Evolutionary conservation across 2,797 vertebrate species (phyloP).

Genomic region (Thalassophryne amazonica): DNA sequence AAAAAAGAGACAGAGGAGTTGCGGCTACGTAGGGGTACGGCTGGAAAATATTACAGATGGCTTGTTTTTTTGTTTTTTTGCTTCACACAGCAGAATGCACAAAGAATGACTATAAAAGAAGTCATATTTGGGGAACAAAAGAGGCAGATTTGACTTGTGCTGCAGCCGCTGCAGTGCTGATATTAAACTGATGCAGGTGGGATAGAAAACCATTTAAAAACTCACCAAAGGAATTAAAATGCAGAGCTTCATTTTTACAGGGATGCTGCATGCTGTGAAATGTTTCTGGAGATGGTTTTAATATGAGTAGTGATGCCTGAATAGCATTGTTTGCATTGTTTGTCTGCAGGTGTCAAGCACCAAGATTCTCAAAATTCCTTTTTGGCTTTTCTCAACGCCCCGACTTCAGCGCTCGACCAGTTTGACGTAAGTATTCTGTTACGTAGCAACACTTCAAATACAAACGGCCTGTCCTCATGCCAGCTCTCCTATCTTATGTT

Average conservation of each 20-base stretch:
- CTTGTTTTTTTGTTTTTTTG: not conserved
- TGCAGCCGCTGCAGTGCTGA: too few species aligned
- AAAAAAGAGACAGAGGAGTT: conserved; percentile 95
- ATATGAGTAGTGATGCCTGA: conserved; percentile 33
- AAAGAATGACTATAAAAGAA: not conserved
- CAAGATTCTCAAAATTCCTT: conserved; percentile 99
- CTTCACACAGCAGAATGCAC: not conserved
- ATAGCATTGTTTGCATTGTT: conserved; percentile 41
- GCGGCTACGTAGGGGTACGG: conserved; percentile 90
- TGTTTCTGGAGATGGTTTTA: conserved; percentile 10
- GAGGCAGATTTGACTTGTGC: not conserved
- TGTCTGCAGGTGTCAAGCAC: conserved; percentile 92
- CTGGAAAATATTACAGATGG: not conserved
- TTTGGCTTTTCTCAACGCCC: conserved; percentile 96
- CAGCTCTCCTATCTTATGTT: too few species aligned
- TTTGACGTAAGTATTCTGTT: conserved; percentile 88
- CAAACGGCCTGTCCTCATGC: too few species aligned
- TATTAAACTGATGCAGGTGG: too few species aligned
- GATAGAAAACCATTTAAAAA: too few species aligned
- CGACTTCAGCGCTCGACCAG: conserved; percentile 93
- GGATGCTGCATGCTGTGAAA: not conserved
- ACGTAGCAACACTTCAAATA: not conserved
- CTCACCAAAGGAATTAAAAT: too few species aligned
- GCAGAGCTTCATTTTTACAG: not conserved
- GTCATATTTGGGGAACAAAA: not conserved